Base-by-base conservation (phyloP, 2,888 invertebrate species). In the Willowsia nigromaculata region DNA sequence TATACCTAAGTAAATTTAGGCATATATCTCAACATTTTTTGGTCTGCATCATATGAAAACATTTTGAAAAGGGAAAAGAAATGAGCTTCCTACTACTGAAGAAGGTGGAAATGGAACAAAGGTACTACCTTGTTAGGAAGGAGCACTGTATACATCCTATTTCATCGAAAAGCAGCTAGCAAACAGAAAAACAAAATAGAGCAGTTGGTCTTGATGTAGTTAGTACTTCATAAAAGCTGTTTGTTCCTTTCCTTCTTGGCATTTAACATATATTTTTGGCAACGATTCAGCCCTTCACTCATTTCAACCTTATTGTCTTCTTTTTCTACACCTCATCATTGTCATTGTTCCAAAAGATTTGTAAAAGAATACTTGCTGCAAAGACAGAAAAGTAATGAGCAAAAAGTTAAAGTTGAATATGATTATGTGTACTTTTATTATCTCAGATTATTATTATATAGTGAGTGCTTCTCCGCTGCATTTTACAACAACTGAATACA, bases 291-390 rank as follows among this genome's bases (percentile, higher is more conserved):
- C 71, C 80, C 85, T 88, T 88, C 89, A 89, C 80, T 89, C 89
- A 71, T 89, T 40, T 62, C 65, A 65, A 50, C 18, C 76, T 82
- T 65, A 47, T 76, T 76, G 33, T 83, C 83, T 81, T 43, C 56
- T 62, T 82, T 80, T 47, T 80, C 43, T 33, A 37, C 71, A 50
- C 33, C 80, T 65, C 47, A 71, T 88, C 74, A 89, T 89, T 89
- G 89, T 89, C 89, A 85, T 89, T 85, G 71, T 89, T 89, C 89
- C 89, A 89, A 89, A 53, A 83, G 71, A 83, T 50, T 33, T 62
- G 40, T 22, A 47, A 59, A 43, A 50, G 65, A 68, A 30, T 47
- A 50, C n/a, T 30, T 47, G 27, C 15, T n/a, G 11, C 22, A 15
- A 11, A 18, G 30, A 18, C 22, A 78, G 30, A 53, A n/a, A 78